Evolutionary conservation across 2,888 invertebrate species (phyloP).

Genomic region (Tiliacea aurago): DNA sequence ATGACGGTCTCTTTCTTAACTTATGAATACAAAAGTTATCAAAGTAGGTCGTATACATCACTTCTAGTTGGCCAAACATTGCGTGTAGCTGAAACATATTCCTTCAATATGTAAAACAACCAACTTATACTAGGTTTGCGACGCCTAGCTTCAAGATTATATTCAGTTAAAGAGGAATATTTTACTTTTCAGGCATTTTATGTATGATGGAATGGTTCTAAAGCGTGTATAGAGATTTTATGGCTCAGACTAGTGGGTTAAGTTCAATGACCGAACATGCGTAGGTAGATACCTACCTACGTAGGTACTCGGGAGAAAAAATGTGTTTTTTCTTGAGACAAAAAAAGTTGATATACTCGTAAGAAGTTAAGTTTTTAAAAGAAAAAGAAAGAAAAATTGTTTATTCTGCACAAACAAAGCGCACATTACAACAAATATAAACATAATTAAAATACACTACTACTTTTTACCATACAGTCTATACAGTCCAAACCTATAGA

Average conservation of each 20-base stretch:
- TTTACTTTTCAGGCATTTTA: slow-evolving; percentile 40
- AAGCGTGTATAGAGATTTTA: slow-evolving; percentile 26
- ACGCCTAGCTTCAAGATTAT: slow-evolving; percentile 38
- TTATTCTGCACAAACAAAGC: too few relatives aligned
- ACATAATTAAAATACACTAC: too few relatives aligned
- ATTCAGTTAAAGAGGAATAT: slow-evolving; percentile 20
- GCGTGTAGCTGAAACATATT: slow-evolving; percentile 50
- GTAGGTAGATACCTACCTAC: neutral
- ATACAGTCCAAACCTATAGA: too few relatives aligned
- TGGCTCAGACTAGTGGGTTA: neutral
- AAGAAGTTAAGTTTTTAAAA: neutral
- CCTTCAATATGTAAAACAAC: slow-evolving; percentile 60
- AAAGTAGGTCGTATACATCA: slow-evolving; percentile 50
- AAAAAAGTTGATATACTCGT: neutral
- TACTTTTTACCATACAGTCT: too few relatives aligned
- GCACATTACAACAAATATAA: too few relatives aligned
- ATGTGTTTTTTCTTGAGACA: neutral
- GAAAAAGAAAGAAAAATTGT: too few relatives aligned
- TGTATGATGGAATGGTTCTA: slow-evolving; percentile 27
- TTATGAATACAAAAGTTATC: slow-evolving; percentile 51
- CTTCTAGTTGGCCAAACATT: slow-evolving; percentile 52
- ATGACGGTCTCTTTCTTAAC: slow-evolving; percentile 45
- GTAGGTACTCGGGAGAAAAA: neutral
- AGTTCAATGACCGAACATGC: slow-evolving; percentile 2
- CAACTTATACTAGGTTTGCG: slow-evolving; percentile 35